Conservation (phyloP, 1,140 invertebrate genomes). For the Sycobia sp. region DNA sequence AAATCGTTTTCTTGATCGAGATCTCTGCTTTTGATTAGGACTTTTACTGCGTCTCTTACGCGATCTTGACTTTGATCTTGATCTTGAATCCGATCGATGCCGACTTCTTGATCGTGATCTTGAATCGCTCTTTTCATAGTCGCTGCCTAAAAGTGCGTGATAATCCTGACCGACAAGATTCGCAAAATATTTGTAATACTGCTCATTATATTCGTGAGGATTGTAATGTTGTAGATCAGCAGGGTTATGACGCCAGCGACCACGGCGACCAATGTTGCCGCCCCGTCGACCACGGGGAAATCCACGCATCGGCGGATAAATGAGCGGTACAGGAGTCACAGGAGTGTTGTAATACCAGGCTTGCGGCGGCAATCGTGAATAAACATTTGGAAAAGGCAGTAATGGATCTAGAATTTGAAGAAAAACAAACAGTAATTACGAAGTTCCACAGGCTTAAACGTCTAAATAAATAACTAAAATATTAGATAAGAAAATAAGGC, state of each 20-base stretch:
- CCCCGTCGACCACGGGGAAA: conserved; percentile 43
- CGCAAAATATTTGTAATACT: conserved; percentile 59
- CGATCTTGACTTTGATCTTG: conserved; percentile 37
- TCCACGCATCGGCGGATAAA: conserved; percentile 46
- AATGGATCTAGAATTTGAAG: not conserved
- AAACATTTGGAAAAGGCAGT: conserved; percentile 38
- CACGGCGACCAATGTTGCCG: conserved; percentile 35
- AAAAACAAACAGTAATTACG: no score
- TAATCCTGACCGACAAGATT: conserved; percentile 54
- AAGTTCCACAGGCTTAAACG: no score
- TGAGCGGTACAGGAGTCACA: conserved; percentile 39
- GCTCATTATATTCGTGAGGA: conserved; percentile 54
- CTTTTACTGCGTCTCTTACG: conserved; percentile 45
- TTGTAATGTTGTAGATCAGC: conserved; percentile 41
- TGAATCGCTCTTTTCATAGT: conserved; percentile 52
- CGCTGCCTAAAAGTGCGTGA: conserved; percentile 44
- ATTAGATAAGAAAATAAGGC: no score
- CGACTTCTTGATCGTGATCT: conserved; percentile 47
- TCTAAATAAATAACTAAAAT: no score
- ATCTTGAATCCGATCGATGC: conserved; percentile 37
- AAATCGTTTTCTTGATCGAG: conserved; percentile 31
- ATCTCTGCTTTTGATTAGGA: conserved; percentile 41
- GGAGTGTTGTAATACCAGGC: conserved; percentile 54
- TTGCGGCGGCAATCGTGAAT: conserved; percentile 50
- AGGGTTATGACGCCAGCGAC: conserved; percentile 33